Conservation (phyloP, 2,888 invertebrate genomes). For the Galeruca laticollis region DNA sequence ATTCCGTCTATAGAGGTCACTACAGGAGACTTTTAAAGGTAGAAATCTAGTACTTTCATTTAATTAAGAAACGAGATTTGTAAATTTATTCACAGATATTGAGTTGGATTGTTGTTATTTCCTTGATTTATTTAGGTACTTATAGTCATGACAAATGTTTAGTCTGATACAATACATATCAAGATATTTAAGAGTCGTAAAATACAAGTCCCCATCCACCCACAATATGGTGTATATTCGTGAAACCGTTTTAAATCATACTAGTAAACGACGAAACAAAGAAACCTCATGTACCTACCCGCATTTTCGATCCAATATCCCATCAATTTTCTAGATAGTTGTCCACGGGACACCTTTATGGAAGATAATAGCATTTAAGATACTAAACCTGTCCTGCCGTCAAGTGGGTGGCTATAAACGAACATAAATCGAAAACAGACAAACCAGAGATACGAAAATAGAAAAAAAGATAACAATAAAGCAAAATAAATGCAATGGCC, state of each 20-base stretch:
- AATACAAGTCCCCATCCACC: background rate
- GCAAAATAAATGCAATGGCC: slow-evolving; percentile 31
- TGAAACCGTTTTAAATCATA: slow-evolving; percentile 7
- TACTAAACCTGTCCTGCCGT: slow-evolving; percentile 34
- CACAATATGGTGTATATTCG: background rate
- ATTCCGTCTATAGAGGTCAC: background rate
- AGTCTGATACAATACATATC: too few species aligned
- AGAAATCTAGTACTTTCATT: background rate
- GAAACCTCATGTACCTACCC: slow-evolving; percentile 21
- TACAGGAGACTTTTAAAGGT: background rate
- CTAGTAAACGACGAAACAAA: slow-evolving; percentile 24
- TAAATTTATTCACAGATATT: background rate
- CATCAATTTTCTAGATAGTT: slow-evolving; percentile 35
- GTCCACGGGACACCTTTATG: slow-evolving; percentile 37
- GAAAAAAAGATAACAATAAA: slow-evolving; percentile 12
- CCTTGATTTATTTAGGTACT: too few species aligned
- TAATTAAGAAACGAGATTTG: background rate
- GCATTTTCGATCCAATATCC: slow-evolving; percentile 25
- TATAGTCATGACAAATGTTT: too few species aligned
- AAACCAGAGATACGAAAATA: slow-evolving; percentile 24
- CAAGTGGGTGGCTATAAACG: slow-evolving; percentile 39
- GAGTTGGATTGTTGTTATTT: too few species aligned
- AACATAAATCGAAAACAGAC: slow-evolving; percentile 29
- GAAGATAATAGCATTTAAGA: slow-evolving; percentile 32
- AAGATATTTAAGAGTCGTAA: background rate